Conservation (phyloP, 2,888 invertebrate species). For the Ormyrus labotus region DNA sequence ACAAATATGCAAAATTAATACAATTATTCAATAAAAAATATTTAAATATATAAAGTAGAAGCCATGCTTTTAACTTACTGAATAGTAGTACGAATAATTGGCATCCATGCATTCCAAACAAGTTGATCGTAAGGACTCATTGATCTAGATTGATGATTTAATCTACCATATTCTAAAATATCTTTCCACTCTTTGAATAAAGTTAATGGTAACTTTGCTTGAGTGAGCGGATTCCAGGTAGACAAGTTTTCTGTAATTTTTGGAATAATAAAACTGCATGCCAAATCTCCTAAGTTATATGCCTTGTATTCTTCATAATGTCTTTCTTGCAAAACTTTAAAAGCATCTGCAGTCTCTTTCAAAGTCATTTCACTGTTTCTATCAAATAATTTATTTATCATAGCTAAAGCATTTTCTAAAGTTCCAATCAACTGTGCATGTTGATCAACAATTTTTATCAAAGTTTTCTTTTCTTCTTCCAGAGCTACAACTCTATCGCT, state of each 20-base stretch:
- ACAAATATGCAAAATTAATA: conserved; percentile 58
- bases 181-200: conserved; percentile 84
- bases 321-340: conserved; percentile 79
- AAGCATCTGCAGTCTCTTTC: conserved; percentile 79
- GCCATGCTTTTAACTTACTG: conserved; percentile 78
- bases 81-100: conserved; percentile 84
- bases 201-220: conserved; percentile 81
- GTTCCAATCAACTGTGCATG: conserved; percentile 86
- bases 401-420: conserved; percentile 82
- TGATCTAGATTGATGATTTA: conserved; percentile 73
- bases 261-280: conserved; percentile 90
- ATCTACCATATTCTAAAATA: conserved; percentile 77
- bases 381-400: conserved; percentile 81
- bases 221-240: conserved; percentile 87
- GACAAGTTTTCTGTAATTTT: conserved; percentile 85
- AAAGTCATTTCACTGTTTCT: conserved; percentile 78
- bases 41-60: neutral
- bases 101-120: conserved; percentile 94
- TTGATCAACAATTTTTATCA: conserved; percentile 82
- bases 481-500: conserved; percentile 88
- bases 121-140: conserved; percentile 87
- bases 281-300: conserved; percentile 89
- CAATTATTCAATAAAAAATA: conserved; percentile 52
- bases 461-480: conserved; percentile 86
- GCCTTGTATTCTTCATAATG: conserved; percentile 88